phyloP scores from a whole-genome alignment of 2,113 vertebrate species.

The Sarotherodon lohbergeri region DNA sequence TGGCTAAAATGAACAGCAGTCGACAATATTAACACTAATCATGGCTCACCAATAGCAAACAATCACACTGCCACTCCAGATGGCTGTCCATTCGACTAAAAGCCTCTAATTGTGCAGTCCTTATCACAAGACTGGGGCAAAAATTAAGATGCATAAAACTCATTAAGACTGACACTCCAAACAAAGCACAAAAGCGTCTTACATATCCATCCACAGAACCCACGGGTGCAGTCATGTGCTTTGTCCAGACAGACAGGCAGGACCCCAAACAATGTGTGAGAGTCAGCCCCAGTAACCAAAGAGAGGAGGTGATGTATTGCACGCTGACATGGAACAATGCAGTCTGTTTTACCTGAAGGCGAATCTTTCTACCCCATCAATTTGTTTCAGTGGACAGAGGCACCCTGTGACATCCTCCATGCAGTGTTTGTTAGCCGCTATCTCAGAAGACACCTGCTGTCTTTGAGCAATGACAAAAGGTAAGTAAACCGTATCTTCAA shows the following conservation, averaged over 20 bases:
- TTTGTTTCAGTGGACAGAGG: slow-evolving; percentile 49
- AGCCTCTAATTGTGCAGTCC: slow-evolving; percentile 26
- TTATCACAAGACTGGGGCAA: slow-evolving; percentile 13
- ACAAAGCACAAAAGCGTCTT: slow-evolving; percentile 40
- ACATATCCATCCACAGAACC: slow-evolving; percentile 2
- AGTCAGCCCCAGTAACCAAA: slow-evolving; percentile 52
- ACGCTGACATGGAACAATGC: slow-evolving; percentile 61
- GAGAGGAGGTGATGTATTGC: slow-evolving; percentile 64
- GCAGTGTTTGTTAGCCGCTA: slow-evolving; percentile 38
- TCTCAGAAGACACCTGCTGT: slow-evolving; percentile 33
- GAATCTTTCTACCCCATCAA: slow-evolving; percentile 56
- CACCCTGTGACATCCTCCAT: slow-evolving; percentile 37
- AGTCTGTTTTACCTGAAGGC: slow-evolving; percentile 57
- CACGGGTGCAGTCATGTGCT: slow-evolving; percentile 30
- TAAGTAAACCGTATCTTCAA: not conserved
- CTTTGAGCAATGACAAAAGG: not conserved
- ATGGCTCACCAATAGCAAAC: slow-evolving; percentile 17
- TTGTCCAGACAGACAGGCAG: slow-evolving; percentile 42
- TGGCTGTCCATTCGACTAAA: slow-evolving; percentile 46
- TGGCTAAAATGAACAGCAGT: slow-evolving; percentile 24
- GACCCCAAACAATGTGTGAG: slow-evolving; percentile 56
- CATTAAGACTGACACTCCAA: slow-evolving; percentile 13
- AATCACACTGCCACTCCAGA: slow-evolving; percentile 37
- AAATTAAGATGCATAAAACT: slow-evolving; percentile 49
- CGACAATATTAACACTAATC: slow-evolving; percentile 6